These are phyloP conservation scores for Lacerta viridis DNA, from an alignment of 2,797 vertebrate genomes.

Conservation along the genomic window DNA sequence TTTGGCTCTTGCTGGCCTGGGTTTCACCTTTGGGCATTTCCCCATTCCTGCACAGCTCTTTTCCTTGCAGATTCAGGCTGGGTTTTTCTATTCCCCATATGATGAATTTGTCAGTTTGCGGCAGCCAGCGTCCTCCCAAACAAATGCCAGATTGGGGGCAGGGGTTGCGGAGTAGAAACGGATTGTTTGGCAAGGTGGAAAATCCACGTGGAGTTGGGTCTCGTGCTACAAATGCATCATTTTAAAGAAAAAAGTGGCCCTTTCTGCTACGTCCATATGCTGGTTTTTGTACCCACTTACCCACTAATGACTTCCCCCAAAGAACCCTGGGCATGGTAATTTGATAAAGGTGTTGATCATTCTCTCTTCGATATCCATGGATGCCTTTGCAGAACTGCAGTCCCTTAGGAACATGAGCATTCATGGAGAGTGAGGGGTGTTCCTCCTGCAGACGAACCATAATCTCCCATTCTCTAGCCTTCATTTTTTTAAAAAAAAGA, in stretches of 20 bases:
- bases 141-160: background rate
- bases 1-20: background rate
- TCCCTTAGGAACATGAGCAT: background rate
- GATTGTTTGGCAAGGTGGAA: background rate
- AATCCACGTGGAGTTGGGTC: too few relatives aligned
- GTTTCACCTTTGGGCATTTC: background rate
- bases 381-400: background rate
- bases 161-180: background rate
- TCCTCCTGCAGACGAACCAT: too few relatives aligned
- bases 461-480: too few relatives aligned
- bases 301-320: background rate
- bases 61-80: background rate
- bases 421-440: too few relatives aligned
- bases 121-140: background rate
- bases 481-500: too few relatives aligned
- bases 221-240: background rate
- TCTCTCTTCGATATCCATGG: background rate
- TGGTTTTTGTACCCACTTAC: slow-evolving; percentile 1
- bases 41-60: background rate
- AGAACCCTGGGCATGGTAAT: background rate
- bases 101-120: background rate
- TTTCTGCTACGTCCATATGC: background rate
- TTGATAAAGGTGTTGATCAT: background rate
- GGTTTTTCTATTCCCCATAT: background rate
- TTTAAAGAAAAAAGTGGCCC: background rate